Percentiles rank a stretch among this genome's conserved stretches.
phyloP scores from a whole-genome alignment of 30 jellyfish, hydroid and myxozoan species.

The Aurelia sp. region DNA sequence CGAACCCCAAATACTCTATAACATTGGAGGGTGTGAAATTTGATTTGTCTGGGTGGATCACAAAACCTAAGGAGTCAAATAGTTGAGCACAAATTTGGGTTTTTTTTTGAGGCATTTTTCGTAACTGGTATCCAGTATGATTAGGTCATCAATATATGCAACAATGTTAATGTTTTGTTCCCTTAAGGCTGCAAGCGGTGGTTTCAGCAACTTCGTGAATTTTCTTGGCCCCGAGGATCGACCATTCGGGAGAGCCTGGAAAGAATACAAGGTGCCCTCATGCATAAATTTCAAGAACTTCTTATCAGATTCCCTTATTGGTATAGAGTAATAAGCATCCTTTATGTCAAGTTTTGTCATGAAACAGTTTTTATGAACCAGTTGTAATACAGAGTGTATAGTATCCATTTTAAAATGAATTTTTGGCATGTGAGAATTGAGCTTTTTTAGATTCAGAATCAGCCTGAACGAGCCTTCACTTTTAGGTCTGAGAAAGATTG shows the following conservation, averaged over 20 bases:
- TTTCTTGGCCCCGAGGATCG: conserved; percentile 12
- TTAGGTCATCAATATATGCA: neutral
- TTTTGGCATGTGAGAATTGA: neutral
- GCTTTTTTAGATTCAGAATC: conserved; percentile 1
- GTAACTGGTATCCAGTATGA: neutral
- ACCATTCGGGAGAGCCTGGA: conserved; percentile 26
- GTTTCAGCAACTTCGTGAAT: conserved; percentile 29
- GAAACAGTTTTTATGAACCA: neutral
- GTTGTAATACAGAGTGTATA: neutral
- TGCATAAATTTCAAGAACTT: conserved; percentile 18
- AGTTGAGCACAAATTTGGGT: neutral
- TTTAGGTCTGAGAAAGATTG: conserved; percentile 29
- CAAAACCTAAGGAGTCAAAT: conserved; percentile 23
- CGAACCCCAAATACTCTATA: conserved; percentile 29
- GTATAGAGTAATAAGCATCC: conserved; percentile 51
- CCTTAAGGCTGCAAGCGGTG: conserved; percentile 12
- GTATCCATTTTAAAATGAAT: conserved; percentile 55
- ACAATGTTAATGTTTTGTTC: neutral
- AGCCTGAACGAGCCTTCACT: conserved; percentile 33
- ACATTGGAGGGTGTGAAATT: conserved; percentile 4
- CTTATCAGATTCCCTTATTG: conserved; percentile 4
- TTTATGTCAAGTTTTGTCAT: conserved; percentile 24
- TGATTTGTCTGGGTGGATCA: conserved; percentile 27
- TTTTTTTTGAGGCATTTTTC: neutral
- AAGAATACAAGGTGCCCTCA: neutral